Evolutionary conservation across 1,140 invertebrate genomes (phyloP).

Genomic region (Sweltsa coloradensis): DNA sequence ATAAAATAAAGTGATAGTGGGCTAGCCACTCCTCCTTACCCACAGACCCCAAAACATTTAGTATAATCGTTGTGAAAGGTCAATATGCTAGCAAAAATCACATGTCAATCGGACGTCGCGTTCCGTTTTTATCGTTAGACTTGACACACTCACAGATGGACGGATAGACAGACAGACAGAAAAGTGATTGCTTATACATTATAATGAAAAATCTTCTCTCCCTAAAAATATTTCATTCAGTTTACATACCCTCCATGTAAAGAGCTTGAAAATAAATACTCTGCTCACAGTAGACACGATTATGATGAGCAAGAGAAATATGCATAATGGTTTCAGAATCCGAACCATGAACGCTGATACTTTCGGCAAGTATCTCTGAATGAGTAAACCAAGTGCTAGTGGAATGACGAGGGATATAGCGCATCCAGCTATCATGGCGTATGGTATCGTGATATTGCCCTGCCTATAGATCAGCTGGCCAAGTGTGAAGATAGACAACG

Average conservation of each 20-base stretch:
- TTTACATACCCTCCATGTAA: constrained; percentile 81
- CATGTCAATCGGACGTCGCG: no score
- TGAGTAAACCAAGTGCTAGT: constrained; percentile 61
- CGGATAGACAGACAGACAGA: no score
- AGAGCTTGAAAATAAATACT: constrained; percentile 77
- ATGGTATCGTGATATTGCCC: constrained; percentile 64
- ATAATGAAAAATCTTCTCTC: no score
- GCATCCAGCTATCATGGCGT: constrained; percentile 59
- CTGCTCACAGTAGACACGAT: constrained; percentile 87
- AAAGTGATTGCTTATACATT: no score
- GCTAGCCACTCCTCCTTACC: no score
- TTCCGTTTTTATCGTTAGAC: no score
- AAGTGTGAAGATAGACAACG: constrained; percentile 87
- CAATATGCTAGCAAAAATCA: no score
- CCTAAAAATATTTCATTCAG: no score
- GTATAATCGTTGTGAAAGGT: no score
- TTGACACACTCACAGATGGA: no score
- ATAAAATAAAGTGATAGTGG: no score
- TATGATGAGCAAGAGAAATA: constrained; percentile 72
- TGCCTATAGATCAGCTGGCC: constrained; percentile 65
- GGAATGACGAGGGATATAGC: constrained; percentile 73
- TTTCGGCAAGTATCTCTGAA: constrained; percentile 54
- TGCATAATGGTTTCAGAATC: constrained; percentile 77
- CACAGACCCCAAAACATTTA: no score
- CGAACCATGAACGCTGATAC: constrained; percentile 55